phyloP scores from a whole-genome alignment of 1,140 invertebrate genomes.

The Brevipalpus yothersi region DNA sequence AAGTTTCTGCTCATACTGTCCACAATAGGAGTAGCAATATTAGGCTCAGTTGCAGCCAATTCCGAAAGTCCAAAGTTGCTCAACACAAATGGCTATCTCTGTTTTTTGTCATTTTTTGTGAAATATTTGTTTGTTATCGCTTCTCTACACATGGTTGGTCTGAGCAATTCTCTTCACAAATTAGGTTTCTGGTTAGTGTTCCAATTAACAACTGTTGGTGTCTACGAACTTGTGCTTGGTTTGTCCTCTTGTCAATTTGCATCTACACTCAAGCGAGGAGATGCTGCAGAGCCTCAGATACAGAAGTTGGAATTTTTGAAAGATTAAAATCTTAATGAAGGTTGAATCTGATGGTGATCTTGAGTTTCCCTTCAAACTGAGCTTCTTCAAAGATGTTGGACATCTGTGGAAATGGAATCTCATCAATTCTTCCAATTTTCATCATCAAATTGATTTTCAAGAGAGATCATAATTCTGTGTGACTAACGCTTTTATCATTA shows the following conservation, averaged over 20 bases:
- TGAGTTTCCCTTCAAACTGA: no score
- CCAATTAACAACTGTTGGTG: not conserved
- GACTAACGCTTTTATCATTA: no score
- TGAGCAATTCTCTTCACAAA: not conserved
- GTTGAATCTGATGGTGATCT: no score
- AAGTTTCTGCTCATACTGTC: not conserved
- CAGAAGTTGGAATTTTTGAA: not conserved
- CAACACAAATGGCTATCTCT: not conserved
- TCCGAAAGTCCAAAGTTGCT: not conserved
- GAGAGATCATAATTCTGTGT: no score
- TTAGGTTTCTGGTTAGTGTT: not conserved
- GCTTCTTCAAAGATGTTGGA: no score
- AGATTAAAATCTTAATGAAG: no score
- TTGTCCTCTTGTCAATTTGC: not conserved
- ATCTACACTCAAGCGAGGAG: not conserved
- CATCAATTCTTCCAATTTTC: no score
- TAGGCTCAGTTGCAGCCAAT: not conserved
- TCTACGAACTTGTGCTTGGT: not conserved
- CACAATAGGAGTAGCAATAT: not conserved
- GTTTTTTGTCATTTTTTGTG: not conserved
- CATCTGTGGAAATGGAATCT: no score
- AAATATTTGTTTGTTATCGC: not conserved
- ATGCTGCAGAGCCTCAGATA: not conserved
- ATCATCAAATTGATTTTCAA: no score
- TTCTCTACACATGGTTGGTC: not conserved